Conservation (phyloP, 35 echinoderm and acorn worm species). For the Apostichopus parvimensis region DNA sequence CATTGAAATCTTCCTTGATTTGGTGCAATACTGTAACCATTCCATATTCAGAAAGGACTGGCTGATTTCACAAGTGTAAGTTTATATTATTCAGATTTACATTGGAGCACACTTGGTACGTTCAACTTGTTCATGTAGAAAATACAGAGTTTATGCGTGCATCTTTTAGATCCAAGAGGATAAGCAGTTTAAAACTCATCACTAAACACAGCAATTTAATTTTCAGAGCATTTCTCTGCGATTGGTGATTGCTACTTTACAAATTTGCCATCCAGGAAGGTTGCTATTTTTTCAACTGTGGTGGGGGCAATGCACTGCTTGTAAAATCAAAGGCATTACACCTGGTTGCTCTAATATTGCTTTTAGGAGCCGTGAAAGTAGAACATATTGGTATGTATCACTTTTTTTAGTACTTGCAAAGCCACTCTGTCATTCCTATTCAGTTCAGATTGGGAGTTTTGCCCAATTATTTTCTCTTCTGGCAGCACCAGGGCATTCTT, state of each 20-base stretch:
- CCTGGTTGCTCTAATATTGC: slow-evolving; percentile 12
- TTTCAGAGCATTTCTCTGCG: not conserved
- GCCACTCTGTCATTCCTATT: not conserved
- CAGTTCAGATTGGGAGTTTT: slow-evolving; percentile 19
- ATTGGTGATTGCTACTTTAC: not conserved
- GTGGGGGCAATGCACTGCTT: not conserved
- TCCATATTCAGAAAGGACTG: slow-evolving; percentile 47
- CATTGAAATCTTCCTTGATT: slow-evolving; percentile 35
- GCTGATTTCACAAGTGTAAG: slow-evolving; percentile 35
- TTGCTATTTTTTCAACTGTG: not conserved
- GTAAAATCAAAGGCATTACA: slow-evolving; percentile 1
- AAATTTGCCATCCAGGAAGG: slow-evolving; percentile 24
- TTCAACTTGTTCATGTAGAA: slow-evolving; percentile 36
- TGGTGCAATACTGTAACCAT: slow-evolving; percentile 21
- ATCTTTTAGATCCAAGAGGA: slow-evolving; percentile 44
- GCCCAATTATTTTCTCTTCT: slow-evolving; percentile 40
- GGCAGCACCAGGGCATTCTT: not conserved
- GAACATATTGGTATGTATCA: slow-evolving; percentile 40
- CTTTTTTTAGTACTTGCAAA: slow-evolving; percentile 30
- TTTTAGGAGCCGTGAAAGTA: slow-evolving; percentile 28
- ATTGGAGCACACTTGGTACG: slow-evolving; percentile 41
- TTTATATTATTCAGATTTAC: slow-evolving; percentile 25
- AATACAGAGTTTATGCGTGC: slow-evolving; percentile 32
- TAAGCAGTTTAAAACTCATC: slow-evolving; percentile 18
- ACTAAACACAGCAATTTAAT: not conserved